Conservation (phyloP, 64 coral and sea anemone genomes). For the Trachythela sp. region DNA sequence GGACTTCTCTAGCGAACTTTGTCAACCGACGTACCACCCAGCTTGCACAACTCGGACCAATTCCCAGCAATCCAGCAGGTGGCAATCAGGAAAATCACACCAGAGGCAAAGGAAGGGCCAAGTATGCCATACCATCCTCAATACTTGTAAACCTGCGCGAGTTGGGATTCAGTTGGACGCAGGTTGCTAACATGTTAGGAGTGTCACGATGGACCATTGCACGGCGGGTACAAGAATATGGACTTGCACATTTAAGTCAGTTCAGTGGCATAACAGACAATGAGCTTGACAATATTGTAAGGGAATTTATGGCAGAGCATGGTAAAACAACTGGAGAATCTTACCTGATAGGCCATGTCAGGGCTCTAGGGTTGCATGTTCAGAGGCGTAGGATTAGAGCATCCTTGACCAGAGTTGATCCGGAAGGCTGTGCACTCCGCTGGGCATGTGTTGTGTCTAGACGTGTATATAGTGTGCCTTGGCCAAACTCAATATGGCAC, state of each 20-base stretch:
- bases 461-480: too few species aligned
- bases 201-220: not conserved
- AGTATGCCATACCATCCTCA: too few species aligned
- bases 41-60: too few species aligned
- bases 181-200: constrained; percentile 6
- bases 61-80: too few species aligned
- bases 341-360: constrained; percentile 19
- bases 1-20: too few species aligned
- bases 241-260: not conserved
- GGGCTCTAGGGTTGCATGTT: not conserved
- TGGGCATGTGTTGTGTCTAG: too few species aligned
- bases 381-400: constrained; percentile 22
- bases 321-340: constrained; percentile 28
- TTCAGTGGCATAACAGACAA: constrained; percentile 3
- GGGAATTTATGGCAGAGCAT: constrained; percentile 13
- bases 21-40: too few species aligned
- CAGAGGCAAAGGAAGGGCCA: too few species aligned
- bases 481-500: constrained; percentile 46
- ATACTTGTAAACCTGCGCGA: not conserved
- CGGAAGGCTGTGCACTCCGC: not conserved
- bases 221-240: constrained; percentile 8
- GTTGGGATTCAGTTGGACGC: not conserved
- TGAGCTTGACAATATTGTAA: not conserved
- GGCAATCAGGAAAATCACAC: too few species aligned
- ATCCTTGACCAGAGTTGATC: constrained; percentile 24